Evolutionary conservation across 1,140 invertebrate genomes (phyloP), one percentile per base, ranked within the genome.

Genomic region (Drosophila bifasciata): DNA sequence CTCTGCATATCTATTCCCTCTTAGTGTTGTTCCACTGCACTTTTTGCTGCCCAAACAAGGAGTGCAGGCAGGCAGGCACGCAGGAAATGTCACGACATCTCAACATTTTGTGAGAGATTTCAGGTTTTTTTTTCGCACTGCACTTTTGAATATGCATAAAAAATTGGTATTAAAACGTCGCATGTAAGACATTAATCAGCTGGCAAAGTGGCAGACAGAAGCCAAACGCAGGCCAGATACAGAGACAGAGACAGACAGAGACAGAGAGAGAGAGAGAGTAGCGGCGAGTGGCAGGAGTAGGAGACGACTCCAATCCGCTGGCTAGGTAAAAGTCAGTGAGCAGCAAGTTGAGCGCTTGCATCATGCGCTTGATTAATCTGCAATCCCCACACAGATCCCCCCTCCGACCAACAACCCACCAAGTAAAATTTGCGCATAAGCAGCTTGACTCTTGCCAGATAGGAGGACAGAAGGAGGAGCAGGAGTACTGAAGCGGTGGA

Each of bases 161-260:
- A 86, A 86, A 86, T 86, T 86, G 81, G 77, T 86, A 86, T 86
- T 86, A 86, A 86, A 86, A 86, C 83, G 83, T 86, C 84, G 83
- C 83, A 83, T 86, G 83, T 86, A 86, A 88, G 83, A 86, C 83
- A 86, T 86, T 86, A 86, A 86, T 86, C 83, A 86, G 83, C 83
- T 83, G 74, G 69, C 70, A 78, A 86, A 86, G 75, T 86, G 81
- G 81, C 81, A 86, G 83, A 28, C 70, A 69, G 60, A 48, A 72
- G 72, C 49, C 50, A 53, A 53, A 44, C 19, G 28, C 40, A 51
- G 32, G 32, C n/a, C n/a, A n/a, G 11, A 36, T 36, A 3, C 23
- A 25, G 19, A 21, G 19, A 3, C 32, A 36, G 32, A 36, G 32
- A 36, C 9, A 36, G 28, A 11, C 3, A 1, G 28, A 36, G 32